Base-by-base conservation (phyloP, 2,888 invertebrate genomes). In the Nephrotoma appendiculata region DNA sequence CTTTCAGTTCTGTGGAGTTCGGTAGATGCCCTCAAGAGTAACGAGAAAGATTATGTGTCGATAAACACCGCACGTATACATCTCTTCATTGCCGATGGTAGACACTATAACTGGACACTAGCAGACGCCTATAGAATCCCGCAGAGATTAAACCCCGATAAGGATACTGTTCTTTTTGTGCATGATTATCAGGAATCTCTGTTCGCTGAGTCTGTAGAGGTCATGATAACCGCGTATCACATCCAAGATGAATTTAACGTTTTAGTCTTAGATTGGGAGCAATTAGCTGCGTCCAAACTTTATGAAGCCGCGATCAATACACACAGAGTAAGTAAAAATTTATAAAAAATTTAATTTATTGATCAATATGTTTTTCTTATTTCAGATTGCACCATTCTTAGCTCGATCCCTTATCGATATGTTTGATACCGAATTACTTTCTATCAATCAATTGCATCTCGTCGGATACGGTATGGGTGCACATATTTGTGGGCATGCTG, bases 171-270 rank as follows among this genome's bases (percentile, higher is more conserved):
- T 2, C 88, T 94, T 0, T 94, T 94, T 90, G 90, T 93, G 44
- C 94, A 94, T 89, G 94, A 94, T 0, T 94, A 94, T 89, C 92
- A 93, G 88, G 94, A 94, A 89, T 92, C 93, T 45, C 92, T 93
- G 0, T 91, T 92, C 87, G 92, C 93, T 86, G 93, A 94, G 89
- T 94, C 94, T 89, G 91, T 94, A 88, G 92, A 92, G 91, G 91
- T 91, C 1, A 90, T 92, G 41, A 90, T 90, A 2, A 90, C 91
- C 86, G 91, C 91, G 2, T 92, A 92, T 88, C 87, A 91, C 45
- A 88, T 90, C 85, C 89, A 91, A 2, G 88, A 87, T 2, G 90
- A 91, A 87, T 89, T 89, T 5, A 91, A 91, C 88, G 88, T 91
- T 2, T 89, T 91, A 85, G 88, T 91, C 0, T 87, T 91, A 83